These are phyloP conservation scores for Napeogenes sylphis DNA, from an alignment of 2,888 invertebrate genomes.

Conservation along the genomic window DNA sequence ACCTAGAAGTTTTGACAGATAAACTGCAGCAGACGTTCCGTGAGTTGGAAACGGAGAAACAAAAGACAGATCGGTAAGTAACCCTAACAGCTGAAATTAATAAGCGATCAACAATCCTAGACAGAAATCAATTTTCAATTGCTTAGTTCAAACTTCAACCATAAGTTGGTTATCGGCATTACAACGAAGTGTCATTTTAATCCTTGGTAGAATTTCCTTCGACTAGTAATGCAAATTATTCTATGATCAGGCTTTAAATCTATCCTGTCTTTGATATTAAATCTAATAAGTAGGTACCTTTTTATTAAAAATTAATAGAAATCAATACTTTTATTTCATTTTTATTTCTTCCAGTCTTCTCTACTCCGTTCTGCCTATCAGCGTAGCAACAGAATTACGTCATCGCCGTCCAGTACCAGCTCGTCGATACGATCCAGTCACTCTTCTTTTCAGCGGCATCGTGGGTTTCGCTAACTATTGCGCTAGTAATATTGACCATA, in stretches of 20 bases:
- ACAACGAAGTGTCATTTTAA: no score
- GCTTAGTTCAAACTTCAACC: no score
- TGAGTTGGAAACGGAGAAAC: conserved; percentile 95
- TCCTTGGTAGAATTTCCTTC: background rate
- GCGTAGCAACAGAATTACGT: conserved; percentile 95
- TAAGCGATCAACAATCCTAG: no score
- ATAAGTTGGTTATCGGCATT: no score
- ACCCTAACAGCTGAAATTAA: background rate
- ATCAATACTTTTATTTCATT: background rate
- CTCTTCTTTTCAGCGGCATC: conserved; percentile 92
- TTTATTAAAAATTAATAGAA: background rate
- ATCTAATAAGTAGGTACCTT: no score
- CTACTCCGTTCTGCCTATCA: conserved; percentile 95
- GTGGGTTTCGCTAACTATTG: conserved; percentile 95
- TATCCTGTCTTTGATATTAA: no score
- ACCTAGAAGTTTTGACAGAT: conserved; percentile 94
- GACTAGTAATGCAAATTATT: no score
- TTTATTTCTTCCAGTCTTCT: conserved; percentile 80
- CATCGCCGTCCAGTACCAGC: conserved; percentile 95
- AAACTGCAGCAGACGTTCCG: conserved; percentile 96
- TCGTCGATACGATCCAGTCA: conserved; percentile 91
- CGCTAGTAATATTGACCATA: conserved; percentile 91
- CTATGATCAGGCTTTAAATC: no score
- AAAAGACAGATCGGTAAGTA: conserved; percentile 92
- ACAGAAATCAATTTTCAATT: background rate